phyloP scores from a whole-genome alignment of 1,140 invertebrate species.

The Hetaerina americana region DNA sequence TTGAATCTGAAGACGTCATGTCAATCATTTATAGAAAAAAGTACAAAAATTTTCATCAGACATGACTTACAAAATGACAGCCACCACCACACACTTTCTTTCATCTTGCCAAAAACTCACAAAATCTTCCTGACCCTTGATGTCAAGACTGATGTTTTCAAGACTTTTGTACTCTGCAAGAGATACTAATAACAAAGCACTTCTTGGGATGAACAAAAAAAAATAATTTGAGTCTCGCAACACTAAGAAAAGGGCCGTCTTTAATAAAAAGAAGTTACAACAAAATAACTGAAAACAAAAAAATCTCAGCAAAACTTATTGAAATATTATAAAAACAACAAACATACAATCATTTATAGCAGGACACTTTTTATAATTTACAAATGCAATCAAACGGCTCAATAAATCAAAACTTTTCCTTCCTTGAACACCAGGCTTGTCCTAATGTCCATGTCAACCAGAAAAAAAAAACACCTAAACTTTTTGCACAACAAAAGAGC shows the following conservation, averaged over 20 bases:
- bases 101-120: too few species aligned
- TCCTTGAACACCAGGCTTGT: not conserved
- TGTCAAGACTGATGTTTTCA: not conserved
- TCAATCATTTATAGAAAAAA: too few species aligned
- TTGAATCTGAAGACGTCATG: too few species aligned
- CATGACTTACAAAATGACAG: too few species aligned
- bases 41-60: too few species aligned
- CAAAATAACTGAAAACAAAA: slow-evolving; percentile 1
- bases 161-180: not conserved
- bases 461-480: not conserved
- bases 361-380: not conserved
- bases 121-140: not conserved
- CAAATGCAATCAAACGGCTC: not conserved
- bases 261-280: slow-evolving; percentile 1
- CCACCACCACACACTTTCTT: too few species aligned
- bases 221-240: not conserved
- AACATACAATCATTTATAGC: slow-evolving; percentile 1
- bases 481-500: not conserved
- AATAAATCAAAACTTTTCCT: not conserved
- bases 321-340: slow-evolving; percentile 3
- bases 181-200: not conserved
- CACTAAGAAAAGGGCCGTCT: not conserved
- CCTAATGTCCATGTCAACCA: not conserved
- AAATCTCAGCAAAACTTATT: slow-evolving; percentile 3
- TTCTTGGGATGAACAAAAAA: not conserved